Evolutionary conservation across 1,140 invertebrate species (phyloP).

Genomic region (Teleopsis dalmanni): DNA sequence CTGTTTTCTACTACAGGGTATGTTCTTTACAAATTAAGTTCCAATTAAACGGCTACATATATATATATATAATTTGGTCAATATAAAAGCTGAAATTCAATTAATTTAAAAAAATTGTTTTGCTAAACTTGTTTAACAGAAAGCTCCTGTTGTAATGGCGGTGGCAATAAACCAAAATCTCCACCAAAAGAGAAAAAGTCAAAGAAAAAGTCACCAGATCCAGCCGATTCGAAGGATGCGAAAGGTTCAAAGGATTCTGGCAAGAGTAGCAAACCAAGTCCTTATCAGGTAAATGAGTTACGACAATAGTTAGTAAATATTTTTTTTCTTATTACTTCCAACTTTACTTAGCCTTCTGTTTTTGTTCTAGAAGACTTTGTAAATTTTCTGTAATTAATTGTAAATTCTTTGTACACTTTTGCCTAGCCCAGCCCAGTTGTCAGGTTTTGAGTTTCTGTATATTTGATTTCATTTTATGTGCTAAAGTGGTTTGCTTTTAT

Average conservation of each 20-base stretch:
- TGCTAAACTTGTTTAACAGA: constrained; percentile 46
- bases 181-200: constrained; percentile 67
- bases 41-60: not conserved
- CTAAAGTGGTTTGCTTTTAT: no score
- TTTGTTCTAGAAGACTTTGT: no score
- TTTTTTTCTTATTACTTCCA: no score
- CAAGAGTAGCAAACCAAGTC: constrained; percentile 50
- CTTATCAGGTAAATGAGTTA: constrained; percentile 55
- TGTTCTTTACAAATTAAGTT: constrained; percentile 15
- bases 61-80: not conserved
- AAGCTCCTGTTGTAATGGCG: constrained; percentile 65
- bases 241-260: constrained; percentile 51
- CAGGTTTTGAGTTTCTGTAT: no score
- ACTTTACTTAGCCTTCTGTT: no score
- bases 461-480: no score
- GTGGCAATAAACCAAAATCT: constrained; percentile 52
- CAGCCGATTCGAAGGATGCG: constrained; percentile 48
- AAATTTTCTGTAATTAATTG: no score
- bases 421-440: no score
- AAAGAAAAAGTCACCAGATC: constrained; percentile 53
- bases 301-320: no score
- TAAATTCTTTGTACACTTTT: no score
- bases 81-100: not conserved
- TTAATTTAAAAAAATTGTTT: not conserved
- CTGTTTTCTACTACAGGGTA: constrained; percentile 84